Base-by-base conservation (phyloP, 2,888 invertebrate genomes). In the Stegophylla sp. region DNA sequence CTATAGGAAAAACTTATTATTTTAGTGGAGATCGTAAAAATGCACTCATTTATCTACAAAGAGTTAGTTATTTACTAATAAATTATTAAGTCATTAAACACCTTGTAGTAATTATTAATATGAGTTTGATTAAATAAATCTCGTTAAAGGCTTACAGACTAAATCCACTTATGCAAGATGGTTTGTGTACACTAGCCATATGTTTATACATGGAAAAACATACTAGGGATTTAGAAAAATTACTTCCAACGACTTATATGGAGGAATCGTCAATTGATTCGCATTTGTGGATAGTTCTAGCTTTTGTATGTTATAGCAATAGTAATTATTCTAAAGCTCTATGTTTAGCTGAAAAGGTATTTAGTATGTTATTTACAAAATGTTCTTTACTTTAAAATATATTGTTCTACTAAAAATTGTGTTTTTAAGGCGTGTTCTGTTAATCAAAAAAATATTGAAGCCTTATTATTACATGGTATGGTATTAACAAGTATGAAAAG, bases 261-360 rank as follows among this genome's bases (percentile, higher is more conserved):
- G 79, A 79, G 9, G 79, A 79, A 63, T 69, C 71, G 23, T 71
- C 69, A 15, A 48, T 79, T 75, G 88, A 88, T 2, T 88, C 91
- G 4, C 92, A 93, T 85, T 91, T 92, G 81, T 94, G 94, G 91
- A 90, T 93, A 75, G 91, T 92, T 0, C 89, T 93, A 86, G 93
- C 93, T 1, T 93, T 93, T 86, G 90, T 90, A 73, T 89, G 91
- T 83, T 90, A 90, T 85, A 88, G 90, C 0, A 88, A 88, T 45
- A 90, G 90, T 83, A 91, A 92, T 84, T 89, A 89, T 82, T 91
- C 90, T 26, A 90, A 91, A 84, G 92, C 93, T 0, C 89, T 91
- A 2, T 91, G 91, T 85, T 92, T 93, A 85, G 91, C 91, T 1
- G 91, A 92, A 82, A 93, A 93, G 86, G 89, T 88, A 84, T 82